phyloP scores from a whole-genome alignment of 1,140 invertebrate species.

The Drosophila gunungcola region DNA sequence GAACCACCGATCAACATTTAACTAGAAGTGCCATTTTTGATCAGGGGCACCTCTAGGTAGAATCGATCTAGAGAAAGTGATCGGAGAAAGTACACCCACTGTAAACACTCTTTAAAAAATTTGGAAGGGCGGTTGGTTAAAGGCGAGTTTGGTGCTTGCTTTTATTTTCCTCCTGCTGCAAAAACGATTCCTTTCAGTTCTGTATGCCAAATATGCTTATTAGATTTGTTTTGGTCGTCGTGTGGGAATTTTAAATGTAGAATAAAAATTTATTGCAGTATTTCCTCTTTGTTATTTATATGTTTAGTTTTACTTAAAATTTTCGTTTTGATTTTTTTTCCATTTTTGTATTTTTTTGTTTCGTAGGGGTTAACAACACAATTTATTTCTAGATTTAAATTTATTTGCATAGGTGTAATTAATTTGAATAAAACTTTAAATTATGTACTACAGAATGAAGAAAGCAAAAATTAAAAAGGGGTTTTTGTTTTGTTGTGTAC shows the following conservation, averaged over 20 bases:
- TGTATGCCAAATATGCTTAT: constrained; percentile 35
- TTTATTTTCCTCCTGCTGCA: constrained; percentile 29
- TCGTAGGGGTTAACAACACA: constrained; percentile 70
- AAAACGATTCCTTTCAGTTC: constrained; percentile 36
- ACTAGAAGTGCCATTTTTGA: constrained; percentile 2
- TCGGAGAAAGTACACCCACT: too few species aligned
- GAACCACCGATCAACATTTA: constrained; percentile 12
- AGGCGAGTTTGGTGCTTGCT: constrained; percentile 40
- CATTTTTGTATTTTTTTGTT: constrained; percentile 42
- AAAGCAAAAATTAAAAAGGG: constrained; percentile 67
- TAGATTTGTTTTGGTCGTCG: constrained; percentile 35
- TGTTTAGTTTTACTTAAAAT: constrained; percentile 47
- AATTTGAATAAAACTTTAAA: constrained; percentile 68
- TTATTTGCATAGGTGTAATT: constrained; percentile 62
- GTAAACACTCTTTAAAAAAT: not conserved
- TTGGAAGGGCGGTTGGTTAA: constrained; percentile 27
- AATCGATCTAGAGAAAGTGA: constrained; percentile 5
- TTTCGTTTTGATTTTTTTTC: constrained; percentile 37
- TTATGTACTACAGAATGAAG: constrained; percentile 60
- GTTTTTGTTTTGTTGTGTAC: constrained; percentile 47
- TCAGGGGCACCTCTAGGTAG: constrained; percentile 3
- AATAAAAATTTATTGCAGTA: constrained; percentile 67
- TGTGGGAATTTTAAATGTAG: constrained; percentile 37
- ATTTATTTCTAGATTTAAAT: constrained; percentile 64
- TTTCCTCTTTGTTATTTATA: constrained; percentile 39